Percentiles rank a stretch among this genome's conserved stretches.
phyloP scores from a whole-genome alignment of 2,888 invertebrate species.

The Taphrorychus bicolor region DNA sequence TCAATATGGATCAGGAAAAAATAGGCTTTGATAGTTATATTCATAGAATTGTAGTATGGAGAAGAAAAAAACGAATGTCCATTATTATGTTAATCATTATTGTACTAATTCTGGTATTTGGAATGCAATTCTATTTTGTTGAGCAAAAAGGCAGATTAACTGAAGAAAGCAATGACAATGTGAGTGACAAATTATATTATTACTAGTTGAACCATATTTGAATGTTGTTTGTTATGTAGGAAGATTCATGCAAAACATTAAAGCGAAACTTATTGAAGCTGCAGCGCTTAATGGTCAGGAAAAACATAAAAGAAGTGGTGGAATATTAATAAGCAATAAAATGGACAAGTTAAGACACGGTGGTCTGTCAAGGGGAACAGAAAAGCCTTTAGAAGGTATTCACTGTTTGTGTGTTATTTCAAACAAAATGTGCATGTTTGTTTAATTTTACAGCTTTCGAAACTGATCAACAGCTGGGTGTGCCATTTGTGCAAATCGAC shows the following conservation, averaged over 20 bases:
- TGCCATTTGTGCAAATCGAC: constrained; percentile 59
- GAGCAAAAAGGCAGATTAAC: constrained; percentile 38
- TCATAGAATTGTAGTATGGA: constrained; percentile 61
- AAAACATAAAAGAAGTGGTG: constrained; percentile 18
- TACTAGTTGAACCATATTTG: too few species aligned
- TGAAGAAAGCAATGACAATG: neutral
- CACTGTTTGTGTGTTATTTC: neutral
- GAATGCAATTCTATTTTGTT: constrained; percentile 54
- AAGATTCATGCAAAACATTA: constrained; percentile 47
- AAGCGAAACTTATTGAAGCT: constrained; percentile 51
- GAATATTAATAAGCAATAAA: constrained; percentile 41
- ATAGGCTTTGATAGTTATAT: constrained; percentile 52
- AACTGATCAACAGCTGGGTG: constrained; percentile 57
- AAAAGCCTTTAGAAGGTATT: constrained; percentile 41
- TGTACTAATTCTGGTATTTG: constrained; percentile 59
- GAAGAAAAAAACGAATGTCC: constrained; percentile 59
- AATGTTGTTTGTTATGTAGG: neutral
- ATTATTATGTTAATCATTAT: constrained; percentile 57
- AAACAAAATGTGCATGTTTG: neutral
- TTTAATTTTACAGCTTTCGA: constrained; percentile 43
- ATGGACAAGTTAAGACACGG: constrained; percentile 13
- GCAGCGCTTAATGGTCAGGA: constrained; percentile 40
- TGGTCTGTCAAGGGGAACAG: constrained; percentile 10
- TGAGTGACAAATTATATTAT: constrained; percentile 19
- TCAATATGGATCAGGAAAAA: constrained; percentile 27